Evolutionary conservation across 2,113 vertebrate genomes (phyloP).

Genomic region (Orientallactaga bullata): DNA sequence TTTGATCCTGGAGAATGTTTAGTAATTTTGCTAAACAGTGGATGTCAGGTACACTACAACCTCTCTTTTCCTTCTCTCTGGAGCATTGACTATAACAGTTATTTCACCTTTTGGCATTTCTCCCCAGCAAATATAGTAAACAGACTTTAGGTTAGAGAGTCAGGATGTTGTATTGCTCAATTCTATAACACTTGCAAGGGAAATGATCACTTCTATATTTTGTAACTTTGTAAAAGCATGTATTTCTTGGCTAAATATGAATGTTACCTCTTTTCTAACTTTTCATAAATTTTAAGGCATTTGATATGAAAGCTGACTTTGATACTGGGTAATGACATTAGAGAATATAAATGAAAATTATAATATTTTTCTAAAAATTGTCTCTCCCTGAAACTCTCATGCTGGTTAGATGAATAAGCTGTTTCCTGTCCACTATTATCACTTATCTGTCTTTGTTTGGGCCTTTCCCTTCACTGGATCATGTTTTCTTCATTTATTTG

Average conservation of each 20-base stretch:
- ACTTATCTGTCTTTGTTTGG: no score
- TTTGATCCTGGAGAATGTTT: neutral
- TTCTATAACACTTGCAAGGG: neutral
- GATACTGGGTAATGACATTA: no score
- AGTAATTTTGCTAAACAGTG: neutral
- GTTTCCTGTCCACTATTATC: neutral
- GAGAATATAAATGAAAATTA: no score
- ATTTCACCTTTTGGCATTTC: neutral
- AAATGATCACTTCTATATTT: neutral
- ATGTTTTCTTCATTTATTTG: no score
- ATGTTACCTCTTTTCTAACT: no score
- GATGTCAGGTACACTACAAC: no score
- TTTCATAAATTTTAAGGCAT: no score
- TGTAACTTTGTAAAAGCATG: neutral
- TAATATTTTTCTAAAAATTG: no score
- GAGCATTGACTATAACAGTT: neutral
- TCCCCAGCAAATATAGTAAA: neutral
- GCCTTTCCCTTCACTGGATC: no score
- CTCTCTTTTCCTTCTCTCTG: neutral
- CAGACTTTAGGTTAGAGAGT: neutral
- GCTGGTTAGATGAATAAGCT: neutral
- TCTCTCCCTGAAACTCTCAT: neutral
- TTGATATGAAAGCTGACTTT: no score
- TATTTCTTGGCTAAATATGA: neutral
- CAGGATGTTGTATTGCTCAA: neutral